Conservation (phyloP, 2,888 invertebrate genomes). For the Argynnis bischoffii region DNA sequence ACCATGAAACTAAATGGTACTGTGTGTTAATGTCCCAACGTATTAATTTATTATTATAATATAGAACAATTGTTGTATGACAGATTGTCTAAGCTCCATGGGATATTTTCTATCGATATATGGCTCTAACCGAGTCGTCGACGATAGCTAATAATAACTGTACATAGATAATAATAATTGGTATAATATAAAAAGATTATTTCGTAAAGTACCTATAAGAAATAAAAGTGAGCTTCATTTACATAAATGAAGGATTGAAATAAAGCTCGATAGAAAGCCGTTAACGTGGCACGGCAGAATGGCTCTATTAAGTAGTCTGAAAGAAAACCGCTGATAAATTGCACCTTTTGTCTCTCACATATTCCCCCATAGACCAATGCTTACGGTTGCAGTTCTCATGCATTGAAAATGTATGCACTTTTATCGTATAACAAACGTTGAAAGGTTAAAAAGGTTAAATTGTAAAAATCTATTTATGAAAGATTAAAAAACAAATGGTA, state of each 20-base stretch:
- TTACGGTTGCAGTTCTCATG: conserved; percentile 30
- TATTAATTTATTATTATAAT: no score
- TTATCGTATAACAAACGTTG: conserved; percentile 1
- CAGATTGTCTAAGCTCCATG: no score
- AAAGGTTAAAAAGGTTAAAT: neutral
- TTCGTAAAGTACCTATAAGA: neutral
- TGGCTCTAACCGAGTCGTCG: no score
- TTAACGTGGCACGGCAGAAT: conserved; percentile 30
- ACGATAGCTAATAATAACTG: no score
- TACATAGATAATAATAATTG: no score
- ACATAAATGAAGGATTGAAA: conserved; percentile 17
- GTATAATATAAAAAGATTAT: no score
- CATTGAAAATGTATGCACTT: conserved; percentile 23
- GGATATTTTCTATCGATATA: no score
- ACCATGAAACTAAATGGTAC: no score
- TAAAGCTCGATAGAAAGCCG: conserved; percentile 22
- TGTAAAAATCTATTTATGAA: neutral
- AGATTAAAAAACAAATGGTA: neutral
- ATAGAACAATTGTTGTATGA: no score
- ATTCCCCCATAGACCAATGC: conserved; percentile 18
- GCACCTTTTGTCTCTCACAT: conserved; percentile 37
- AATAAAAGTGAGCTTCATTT: conserved; percentile 15
- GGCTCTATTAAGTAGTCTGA: conserved; percentile 38
- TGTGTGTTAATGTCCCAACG: no score
- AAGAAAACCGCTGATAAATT: conserved; percentile 43